These are phyloP conservation scores for Virgularia gustaviana DNA, from an alignment of 92 coral and sea anemone species.

Conservation along the genomic window DNA sequence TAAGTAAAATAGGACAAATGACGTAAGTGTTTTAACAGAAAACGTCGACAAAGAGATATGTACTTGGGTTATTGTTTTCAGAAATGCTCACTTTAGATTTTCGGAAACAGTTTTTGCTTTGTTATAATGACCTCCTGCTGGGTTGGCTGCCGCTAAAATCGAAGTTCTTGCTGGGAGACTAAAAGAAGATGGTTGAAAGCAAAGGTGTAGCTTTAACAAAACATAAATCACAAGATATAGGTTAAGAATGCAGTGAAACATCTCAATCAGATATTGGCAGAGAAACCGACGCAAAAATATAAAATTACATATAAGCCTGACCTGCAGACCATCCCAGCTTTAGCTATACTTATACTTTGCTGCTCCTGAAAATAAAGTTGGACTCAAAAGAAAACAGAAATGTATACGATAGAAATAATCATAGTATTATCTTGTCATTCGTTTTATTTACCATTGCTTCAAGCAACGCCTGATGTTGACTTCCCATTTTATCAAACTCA, in stretches of 20 bases:
- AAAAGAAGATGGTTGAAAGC: constrained; percentile 13
- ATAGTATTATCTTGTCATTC: no score
- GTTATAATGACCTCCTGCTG: constrained; percentile 95
- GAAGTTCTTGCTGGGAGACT: constrained; percentile 97
- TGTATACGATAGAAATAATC: no score
- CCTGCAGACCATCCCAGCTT: constrained; percentile 99
- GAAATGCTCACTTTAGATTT: constrained; percentile 83
- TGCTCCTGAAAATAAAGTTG: constrained; percentile 62
- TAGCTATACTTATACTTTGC: constrained; percentile 94
- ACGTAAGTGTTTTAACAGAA: neutral
- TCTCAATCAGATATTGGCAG: neutral
- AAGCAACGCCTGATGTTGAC: constrained; percentile 85
- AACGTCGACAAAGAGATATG: constrained; percentile 14
- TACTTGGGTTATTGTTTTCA: neutral
- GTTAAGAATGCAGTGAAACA: neutral
- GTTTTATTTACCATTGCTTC: constrained; percentile 98
- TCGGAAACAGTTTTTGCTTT: constrained; percentile 95
- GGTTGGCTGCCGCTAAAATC: constrained; percentile 94
- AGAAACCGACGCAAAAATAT: no score
- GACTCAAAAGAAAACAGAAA: no score
- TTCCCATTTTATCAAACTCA: constrained; percentile 96
- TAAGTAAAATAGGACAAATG: constrained; percentile 18
- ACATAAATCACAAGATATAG: neutral
- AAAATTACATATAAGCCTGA: no score
- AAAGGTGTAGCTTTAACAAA: neutral